Base-by-base conservation (phyloP, 2,113 vertebrate species). In the Verasper variegatus region DNA sequence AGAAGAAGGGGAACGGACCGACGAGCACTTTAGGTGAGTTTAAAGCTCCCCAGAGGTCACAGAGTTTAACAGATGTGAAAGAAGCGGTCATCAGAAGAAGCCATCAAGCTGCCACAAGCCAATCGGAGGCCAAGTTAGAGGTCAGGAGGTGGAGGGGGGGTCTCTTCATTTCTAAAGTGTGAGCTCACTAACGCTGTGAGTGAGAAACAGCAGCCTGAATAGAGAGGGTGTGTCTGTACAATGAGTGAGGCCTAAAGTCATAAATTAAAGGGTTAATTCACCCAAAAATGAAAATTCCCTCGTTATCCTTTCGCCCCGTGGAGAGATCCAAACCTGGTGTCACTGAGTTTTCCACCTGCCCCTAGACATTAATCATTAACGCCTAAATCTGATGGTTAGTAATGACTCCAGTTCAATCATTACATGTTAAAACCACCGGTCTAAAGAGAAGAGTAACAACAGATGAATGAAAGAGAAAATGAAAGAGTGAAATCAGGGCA, bases 291-390 rank as follows among this genome's bases (percentile, higher is more conserved):
- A 37, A 37, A 37, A 8, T 7, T 37, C 37, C 11, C 37, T 40
- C 37, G 4, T 40, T 10, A 27, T 27, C 27, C 27, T 27, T 26
- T 27, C 27, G 2, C 26, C 26, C n/a, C n/a, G n/a, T n/a, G n/a
- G 15, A 49, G 45, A 31, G 7, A 31, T 31, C 31, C 31, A 31
- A 31, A 31, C 31, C 31, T 31, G 31, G 31, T 31, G 31, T 57
- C 12, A 68, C 59, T 23, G 23, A 71, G 49, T 24, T 6, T 18
- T 62, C 15, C 69, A 67, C 31, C 31, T 75, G 62, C 47, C 9
- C 59, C 42, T 51, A 5, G 1, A 45, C 58, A 18, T 49, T 81
- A 90, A 90, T 87, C 75, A 89, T 91, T 88, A 88, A 92, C 83
- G 51, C 20, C 54, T 64, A 45, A 54, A 71, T 58, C 45, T 60